phyloP scores from a whole-genome alignment of 2,113 vertebrate genomes.

The Cochlearius cochlearius region DNA sequence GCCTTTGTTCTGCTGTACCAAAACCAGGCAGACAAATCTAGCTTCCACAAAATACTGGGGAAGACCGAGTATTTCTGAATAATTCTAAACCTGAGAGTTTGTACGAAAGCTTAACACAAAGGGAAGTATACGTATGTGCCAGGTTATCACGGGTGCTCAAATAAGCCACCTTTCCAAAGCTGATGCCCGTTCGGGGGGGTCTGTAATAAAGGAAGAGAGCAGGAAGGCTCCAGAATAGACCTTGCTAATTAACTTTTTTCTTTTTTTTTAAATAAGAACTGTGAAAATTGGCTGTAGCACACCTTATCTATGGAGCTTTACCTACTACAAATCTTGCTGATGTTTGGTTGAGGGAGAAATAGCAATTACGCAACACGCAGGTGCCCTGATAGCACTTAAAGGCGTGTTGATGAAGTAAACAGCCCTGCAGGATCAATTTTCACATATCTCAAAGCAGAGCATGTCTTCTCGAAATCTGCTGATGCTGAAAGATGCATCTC shows the following conservation, averaged over 20 bases:
- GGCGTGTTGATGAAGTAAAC: conserved; percentile 29
- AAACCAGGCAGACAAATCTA: neutral
- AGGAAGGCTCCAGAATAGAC: neutral
- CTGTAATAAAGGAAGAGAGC: neutral
- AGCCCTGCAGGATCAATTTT: conserved; percentile 60
- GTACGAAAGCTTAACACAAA: neutral
- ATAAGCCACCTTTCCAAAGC: neutral
- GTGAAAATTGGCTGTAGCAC: conserved; percentile 12
- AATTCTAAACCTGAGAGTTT: neutral
- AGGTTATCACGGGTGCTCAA: neutral
- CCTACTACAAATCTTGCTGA: conserved; percentile 14
- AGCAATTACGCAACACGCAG: conserved; percentile 31
- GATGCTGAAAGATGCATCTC: conserved; percentile 40
- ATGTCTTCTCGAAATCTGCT: conserved; percentile 16
- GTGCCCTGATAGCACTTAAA: conserved; percentile 13
- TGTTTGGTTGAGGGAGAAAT: neutral
- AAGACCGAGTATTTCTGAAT: neutral
- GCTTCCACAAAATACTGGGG: neutral
- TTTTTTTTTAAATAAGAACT: neutral
- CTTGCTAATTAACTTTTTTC: neutral
- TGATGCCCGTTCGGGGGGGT: neutral
- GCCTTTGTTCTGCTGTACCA: neutral
- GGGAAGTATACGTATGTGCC: neutral
- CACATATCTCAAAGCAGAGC: neutral
- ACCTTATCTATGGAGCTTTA: neutral